Evolutionary conservation across 2,888 invertebrate species (phyloP), one percentile per base, ranked within the genome.

Genomic region (Noctua pronuba): DNA sequence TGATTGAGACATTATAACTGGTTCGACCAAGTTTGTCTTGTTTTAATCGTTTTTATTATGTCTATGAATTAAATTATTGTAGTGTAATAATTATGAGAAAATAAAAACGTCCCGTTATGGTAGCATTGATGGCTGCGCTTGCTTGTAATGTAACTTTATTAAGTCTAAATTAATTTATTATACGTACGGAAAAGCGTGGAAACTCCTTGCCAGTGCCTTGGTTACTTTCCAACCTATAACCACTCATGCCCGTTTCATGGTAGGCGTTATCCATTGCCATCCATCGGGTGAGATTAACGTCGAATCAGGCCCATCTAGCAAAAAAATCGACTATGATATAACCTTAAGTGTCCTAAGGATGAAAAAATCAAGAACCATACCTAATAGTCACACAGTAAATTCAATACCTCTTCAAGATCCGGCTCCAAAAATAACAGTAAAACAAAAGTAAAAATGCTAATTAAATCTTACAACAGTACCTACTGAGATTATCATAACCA

Each of bases 1-100:
- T 75, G 46, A 82, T 82, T 68, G 31, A 82, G 46, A 64, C 62
- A 68, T 82, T 68, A 55, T 41, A 75, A 68, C 55, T 80, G 0
- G 68, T 64, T 2, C 41, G n/a, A n/a, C 24, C 62, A 64, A 46
- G 46, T 67, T 55, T 75, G 52, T 28, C 46, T 28, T 6, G 1
- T 6, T 46, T 55, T 65, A 52, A 52, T 52, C 16, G 28, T 64
- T 41, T 80, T 41, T 35, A 49, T 58, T 58, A 28, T 18, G 21
- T 7, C 16, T 21, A 28, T 73, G 7, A 49, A 60, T 41, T 38
- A 49, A 49, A 49, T 31, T 41, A 71, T 31, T 46, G 6, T 38
- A 24, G 2, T n/a, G 35, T 5, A 16, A 10, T 18, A 8, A 18
- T 5, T 28, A 7, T 55, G 46, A 21, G 28, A 44, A 21, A 28